These are phyloP conservation scores for Stegana nigrithorax DNA, from an alignment of 2,888 invertebrate genomes.

Conservation along the genomic window DNA sequence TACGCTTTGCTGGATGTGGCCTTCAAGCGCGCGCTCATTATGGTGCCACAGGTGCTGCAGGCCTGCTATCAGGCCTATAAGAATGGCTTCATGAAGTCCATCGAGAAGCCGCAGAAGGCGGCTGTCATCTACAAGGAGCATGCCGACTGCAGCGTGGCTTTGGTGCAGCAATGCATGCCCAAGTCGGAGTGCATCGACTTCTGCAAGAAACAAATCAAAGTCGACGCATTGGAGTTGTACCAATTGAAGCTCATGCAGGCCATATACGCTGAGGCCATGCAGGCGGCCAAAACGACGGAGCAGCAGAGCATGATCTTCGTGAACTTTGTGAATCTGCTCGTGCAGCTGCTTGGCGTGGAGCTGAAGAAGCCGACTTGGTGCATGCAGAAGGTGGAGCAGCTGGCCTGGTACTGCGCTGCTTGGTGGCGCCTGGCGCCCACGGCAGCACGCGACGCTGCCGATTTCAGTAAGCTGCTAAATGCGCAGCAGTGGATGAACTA, in stretches of 20 bases:
- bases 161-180: conserved; percentile 74
- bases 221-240: conserved; percentile 73
- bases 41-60: conserved; percentile 69
- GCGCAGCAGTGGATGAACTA: conserved; percentile 72
- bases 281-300: conserved; percentile 28
- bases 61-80: conserved; percentile 74
- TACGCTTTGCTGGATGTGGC: conserved; percentile 73
- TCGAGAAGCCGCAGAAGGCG: conserved; percentile 79
- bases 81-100: conserved; percentile 73
- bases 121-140: conserved; percentile 75
- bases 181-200: conserved; percentile 72
- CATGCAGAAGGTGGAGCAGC: conserved; percentile 66
- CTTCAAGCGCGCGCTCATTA: conserved; percentile 55
- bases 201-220: conserved; percentile 74
- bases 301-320: conserved; percentile 70
- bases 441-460: conserved; percentile 10
- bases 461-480: conserved; percentile 64
- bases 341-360: conserved; percentile 70
- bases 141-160: conserved; percentile 71
- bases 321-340: conserved; percentile 70
- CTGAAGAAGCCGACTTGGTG: conserved; percentile 70
- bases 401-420: conserved; percentile 65
- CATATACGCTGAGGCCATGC: conserved; percentile 70
- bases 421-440: conserved; percentile 41
- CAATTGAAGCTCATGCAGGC: conserved; percentile 72